These are phyloP conservation scores for Coregonus suidteri DNA, from an alignment of 2,797 vertebrate species.

Conservation along the genomic window DNA sequence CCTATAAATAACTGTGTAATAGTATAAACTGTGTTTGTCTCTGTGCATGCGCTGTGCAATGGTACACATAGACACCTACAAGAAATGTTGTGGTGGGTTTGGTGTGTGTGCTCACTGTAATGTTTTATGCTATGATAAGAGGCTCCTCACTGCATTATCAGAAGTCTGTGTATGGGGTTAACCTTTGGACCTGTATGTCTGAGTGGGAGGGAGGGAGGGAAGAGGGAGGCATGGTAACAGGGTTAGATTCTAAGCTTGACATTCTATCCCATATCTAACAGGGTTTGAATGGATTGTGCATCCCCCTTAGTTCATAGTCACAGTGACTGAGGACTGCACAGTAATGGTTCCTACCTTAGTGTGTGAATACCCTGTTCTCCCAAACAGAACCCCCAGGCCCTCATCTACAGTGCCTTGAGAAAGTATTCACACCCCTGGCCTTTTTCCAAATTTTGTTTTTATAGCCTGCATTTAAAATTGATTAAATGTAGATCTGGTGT, in stretches of 20 bases:
- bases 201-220: neutral
- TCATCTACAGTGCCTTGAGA: neutral
- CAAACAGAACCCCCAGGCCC: neutral
- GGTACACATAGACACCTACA: no score
- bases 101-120: neutral
- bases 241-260: neutral
- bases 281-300: conserved; percentile 39
- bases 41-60: neutral
- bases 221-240: neutral
- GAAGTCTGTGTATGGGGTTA: no score
- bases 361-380: neutral
- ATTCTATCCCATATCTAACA: conserved; percentile 31
- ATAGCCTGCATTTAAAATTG: no score
- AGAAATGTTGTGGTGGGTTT: neutral
- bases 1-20: conserved; percentile 6
- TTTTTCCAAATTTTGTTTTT: no score
- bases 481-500: no score
- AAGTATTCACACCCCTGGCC: no score
- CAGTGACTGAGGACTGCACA: neutral
- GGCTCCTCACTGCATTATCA: no score
- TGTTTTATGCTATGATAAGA: neutral
- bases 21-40: neutral
- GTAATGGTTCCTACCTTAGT: neutral
- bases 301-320: neutral
- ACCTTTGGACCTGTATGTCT: neutral